Evolutionary conservation across 2,888 invertebrate genomes (phyloP), one percentile per base, ranked within the genome.

Genomic region (Apodemia duryi): DNA sequence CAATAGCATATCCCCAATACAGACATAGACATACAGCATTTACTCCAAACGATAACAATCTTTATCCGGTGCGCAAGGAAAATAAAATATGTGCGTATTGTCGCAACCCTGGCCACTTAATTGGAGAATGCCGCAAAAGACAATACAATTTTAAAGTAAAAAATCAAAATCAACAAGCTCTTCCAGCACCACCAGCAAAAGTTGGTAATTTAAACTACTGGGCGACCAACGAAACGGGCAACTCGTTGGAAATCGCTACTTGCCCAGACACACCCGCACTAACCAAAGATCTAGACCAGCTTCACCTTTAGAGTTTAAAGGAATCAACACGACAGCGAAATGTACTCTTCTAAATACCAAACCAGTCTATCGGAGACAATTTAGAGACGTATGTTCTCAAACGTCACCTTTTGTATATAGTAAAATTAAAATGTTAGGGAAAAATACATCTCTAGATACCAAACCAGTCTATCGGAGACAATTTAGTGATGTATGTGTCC

Each of bases 121-220:
- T 68, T 46, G n/a, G 60, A 1, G 69, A 70, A 41, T 70, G 67
- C 32, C 62, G 68, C 7, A 70, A 68, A 62, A 52, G 69, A 35
- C 5, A 38, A 38, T 38, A 38, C 6, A 38, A 38, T 38, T 5
- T 5, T 38, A 5, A 38, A 7, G 7, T 38, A 38, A 38, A 7
- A 38, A 38, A 38, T 21, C 57, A 46, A 64, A 28, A 63, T 32
- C 41, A 49, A 28, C 38, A 1, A 5, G 41, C 46, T 61, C 28
- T n/a, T 1, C 57, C 10, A 13, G 46, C 3, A 46, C 46, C 63
- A 62, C 60, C 64, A 57, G 64, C n/a, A 29, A 60, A 41, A 54
- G 43, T 69, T 5, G 64, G 64, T 63, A 9, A 68, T 71, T 71
- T 69, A 70, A 70, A 69, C 69, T 68, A 54, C 11, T 32, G 66